Conservation (phyloP, 2,888 invertebrate species). For the Coleophora deauratella region DNA sequence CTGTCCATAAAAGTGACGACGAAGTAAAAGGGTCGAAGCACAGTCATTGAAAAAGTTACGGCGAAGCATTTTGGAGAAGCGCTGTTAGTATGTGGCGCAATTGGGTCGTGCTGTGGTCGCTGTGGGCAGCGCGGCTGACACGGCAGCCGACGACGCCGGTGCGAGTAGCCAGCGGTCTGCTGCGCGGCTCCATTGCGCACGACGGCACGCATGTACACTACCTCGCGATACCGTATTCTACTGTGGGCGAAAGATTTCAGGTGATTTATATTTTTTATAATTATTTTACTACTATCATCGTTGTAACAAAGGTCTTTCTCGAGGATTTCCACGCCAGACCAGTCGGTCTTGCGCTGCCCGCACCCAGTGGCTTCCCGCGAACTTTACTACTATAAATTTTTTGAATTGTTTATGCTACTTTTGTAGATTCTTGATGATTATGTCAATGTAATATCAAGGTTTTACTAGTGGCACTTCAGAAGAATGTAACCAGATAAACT, state of each 20-base stretch:
- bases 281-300: neutral
- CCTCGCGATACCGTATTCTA: slow-evolving; percentile 49
- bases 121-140: slow-evolving; percentile 43
- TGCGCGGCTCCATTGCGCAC: slow-evolving; percentile 35
- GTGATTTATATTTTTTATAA: slow-evolving; percentile 27
- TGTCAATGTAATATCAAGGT: too few species aligned
- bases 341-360: too few species aligned
- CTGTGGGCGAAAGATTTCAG: slow-evolving; percentile 39
- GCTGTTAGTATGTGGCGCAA: slow-evolving; percentile 17
- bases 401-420: too few species aligned
- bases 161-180: slow-evolving; percentile 30
- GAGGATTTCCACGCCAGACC: too few species aligned
- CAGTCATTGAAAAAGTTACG: too few species aligned
- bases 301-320: neutral
- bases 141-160: slow-evolving; percentile 41
- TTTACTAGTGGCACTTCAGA: too few species aligned
- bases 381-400: too few species aligned
- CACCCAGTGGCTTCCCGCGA: too few species aligned
- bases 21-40: too few species aligned
- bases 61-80: neutral
- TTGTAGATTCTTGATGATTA: too few species aligned
- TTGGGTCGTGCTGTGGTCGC: slow-evolving; percentile 46
- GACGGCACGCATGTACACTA: slow-evolving; percentile 41
- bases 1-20: too few species aligned
- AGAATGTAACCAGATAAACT: too few species aligned